A percentile compares a stretch with the other conserved stretches of the same genome.
Conservation (phyloP, 92 coral and sea anemone species). For the Zoanthus solanderi region DNA sequence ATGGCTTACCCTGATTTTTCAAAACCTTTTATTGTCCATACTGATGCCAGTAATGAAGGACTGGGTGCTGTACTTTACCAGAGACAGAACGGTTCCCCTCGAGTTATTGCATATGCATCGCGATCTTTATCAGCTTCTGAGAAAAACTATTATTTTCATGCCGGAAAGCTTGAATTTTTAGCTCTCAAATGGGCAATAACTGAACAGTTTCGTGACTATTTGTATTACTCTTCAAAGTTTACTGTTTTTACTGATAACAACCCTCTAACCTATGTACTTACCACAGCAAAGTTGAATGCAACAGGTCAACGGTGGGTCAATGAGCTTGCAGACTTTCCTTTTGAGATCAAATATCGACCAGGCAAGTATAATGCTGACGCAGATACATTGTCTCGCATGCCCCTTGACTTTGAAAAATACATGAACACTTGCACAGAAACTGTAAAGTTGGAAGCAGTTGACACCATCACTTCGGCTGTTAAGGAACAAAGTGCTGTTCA, state of each 20-base stretch:
- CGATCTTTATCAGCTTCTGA: conserved; percentile 50
- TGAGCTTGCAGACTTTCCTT: conserved; percentile 63
- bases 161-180: conserved; percentile 58
- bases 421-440: conserved; percentile 50
- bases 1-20: conserved; percentile 49
- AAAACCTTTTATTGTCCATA: conserved; percentile 42
- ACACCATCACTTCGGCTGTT: conserved; percentile 34
- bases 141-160: conserved; percentile 58
- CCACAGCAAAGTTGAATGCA: conserved; percentile 65
- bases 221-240: conserved; percentile 42
- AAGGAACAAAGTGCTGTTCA: conserved; percentile 25
- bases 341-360: conserved; percentile 62
- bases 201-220: conserved; percentile 57
- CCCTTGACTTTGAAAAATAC: conserved; percentile 33
- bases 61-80: conserved; percentile 59
- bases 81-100: conserved; percentile 31
- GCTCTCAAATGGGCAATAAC: conserved; percentile 3
- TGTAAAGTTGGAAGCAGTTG: conserved; percentile 35
- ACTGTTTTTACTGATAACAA: background rate
- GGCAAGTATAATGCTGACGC: conserved; percentile 50
- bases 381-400: conserved; percentile 58
- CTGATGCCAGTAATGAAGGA: conserved; percentile 57
- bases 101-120: conserved; percentile 58
- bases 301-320: conserved; percentile 65
- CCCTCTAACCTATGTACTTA: conserved; percentile 55